Percentiles rank a stretch among this genome's conserved stretches.
phyloP scores from a whole-genome alignment of 2,797 vertebrate genomes.

The Diceros bicornis region DNA sequence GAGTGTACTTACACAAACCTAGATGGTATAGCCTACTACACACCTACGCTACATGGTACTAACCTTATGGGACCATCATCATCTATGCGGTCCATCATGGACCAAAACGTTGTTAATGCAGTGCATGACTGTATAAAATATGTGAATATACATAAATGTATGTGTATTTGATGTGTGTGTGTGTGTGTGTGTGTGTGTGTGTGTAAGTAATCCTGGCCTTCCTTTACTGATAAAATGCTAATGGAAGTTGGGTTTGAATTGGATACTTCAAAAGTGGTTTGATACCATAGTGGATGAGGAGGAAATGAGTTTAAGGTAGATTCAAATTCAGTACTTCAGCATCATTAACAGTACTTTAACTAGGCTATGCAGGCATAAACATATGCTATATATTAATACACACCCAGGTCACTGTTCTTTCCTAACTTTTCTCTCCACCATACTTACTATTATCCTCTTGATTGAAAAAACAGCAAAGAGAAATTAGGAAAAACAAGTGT shows the following conservation, averaged over 20 bases:
- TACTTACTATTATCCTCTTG: background rate
- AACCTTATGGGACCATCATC: no score
- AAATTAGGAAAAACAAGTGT: background rate
- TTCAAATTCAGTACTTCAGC: background rate
- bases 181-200: background rate
- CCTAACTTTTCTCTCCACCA: background rate
- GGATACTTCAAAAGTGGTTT: background rate
- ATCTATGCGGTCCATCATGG: no score
- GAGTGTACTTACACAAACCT: no score
- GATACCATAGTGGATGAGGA: background rate
- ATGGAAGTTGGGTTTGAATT: background rate
- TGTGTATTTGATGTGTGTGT: background rate
- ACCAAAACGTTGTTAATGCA: no score
- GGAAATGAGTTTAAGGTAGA: background rate
- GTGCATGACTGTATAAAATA: background rate
- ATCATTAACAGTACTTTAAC: background rate
- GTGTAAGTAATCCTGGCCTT: background rate
- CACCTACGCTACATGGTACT: no score
- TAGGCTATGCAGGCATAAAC: background rate
- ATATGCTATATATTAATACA: background rate
- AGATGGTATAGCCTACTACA: no score
- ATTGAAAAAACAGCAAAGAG: background rate
- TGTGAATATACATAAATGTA: background rate
- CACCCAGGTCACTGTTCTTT: background rate
- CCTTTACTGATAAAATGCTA: background rate